A percentile compares a stretch with the other conserved stretches of the same genome.
phyloP scores from a whole-genome alignment of 2,113 vertebrate genomes.

The Galemys pyrenaicus region DNA sequence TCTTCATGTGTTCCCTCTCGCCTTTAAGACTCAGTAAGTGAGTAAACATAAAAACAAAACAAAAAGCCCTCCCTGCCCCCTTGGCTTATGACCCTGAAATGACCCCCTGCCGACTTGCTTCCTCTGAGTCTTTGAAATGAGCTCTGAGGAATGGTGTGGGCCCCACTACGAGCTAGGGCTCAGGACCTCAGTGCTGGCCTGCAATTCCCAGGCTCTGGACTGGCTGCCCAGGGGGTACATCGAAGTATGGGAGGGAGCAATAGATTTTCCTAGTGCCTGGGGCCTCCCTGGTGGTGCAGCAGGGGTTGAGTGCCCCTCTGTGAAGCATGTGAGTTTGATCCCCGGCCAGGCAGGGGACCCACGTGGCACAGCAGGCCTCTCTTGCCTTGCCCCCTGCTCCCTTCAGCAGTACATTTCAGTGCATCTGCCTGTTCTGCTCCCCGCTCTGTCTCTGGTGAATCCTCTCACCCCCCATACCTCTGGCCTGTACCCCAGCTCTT shows the following conservation, averaged over 20 bases:
- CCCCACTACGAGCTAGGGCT: slow-evolving; percentile 75
- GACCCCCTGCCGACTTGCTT: slow-evolving; percentile 77
- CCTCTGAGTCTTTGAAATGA: slow-evolving; percentile 79
- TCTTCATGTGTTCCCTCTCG: slow-evolving; percentile 37
- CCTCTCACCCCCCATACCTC: too few relatives aligned
- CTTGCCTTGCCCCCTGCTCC: too few relatives aligned
- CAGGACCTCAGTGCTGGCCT: slow-evolving; percentile 32
- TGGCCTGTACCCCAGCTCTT: too few relatives aligned
- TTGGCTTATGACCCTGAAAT: slow-evolving; percentile 81
- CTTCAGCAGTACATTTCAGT: too few relatives aligned
- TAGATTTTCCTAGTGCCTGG: not conserved
- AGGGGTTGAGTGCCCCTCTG: too few relatives aligned
- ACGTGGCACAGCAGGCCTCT: too few relatives aligned
- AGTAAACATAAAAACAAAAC: slow-evolving; percentile 70
- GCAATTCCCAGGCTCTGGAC: slow-evolving; percentile 71
- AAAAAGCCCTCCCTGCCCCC: slow-evolving; percentile 66
- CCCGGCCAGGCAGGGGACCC: too few relatives aligned
- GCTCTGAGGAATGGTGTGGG: slow-evolving; percentile 65
- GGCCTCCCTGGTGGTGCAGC: too few relatives aligned
- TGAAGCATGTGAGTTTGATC: too few relatives aligned
- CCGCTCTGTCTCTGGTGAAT: too few relatives aligned
- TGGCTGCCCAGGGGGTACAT: not conserved
- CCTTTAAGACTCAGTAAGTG: slow-evolving; percentile 74
- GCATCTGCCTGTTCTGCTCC: too few relatives aligned
- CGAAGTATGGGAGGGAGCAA: not conserved